Evolutionary conservation across 2,888 invertebrate species (phyloP).

Genomic region (Cosmia trapezina): DNA sequence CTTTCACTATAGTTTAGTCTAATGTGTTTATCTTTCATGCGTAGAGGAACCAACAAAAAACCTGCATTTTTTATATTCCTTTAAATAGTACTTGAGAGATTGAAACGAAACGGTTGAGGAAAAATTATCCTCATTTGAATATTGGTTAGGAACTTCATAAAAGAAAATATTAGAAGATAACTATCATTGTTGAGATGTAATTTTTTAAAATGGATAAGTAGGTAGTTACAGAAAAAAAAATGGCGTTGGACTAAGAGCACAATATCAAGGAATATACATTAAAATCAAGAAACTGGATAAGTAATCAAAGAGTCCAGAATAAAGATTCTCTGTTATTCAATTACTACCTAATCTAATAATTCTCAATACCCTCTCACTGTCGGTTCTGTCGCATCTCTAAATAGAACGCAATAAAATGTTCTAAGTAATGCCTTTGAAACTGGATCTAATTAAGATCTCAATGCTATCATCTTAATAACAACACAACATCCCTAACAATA

Average conservation of each 20-base stretch:
- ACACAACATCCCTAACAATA: slow-evolving; percentile 74
- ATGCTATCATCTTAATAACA: slow-evolving; percentile 67
- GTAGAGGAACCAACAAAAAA: neutral
- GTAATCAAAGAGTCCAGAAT: slow-evolving; percentile 1
- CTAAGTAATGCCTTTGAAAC: slow-evolving; percentile 15
- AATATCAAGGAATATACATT: slow-evolving; percentile 4
- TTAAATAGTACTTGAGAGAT: neutral
- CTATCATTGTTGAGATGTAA: neutral
- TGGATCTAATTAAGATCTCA: slow-evolving; percentile 40
- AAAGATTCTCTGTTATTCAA: neutral
- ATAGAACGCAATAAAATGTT: slow-evolving; percentile 26
- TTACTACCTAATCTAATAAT: slow-evolving; percentile 23
- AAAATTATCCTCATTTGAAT: neutral
- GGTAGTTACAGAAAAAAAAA: neutral
- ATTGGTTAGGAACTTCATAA: neutral
- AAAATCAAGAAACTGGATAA: slow-evolving; percentile 12
- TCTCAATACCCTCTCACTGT: neutral
- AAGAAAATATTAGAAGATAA: neutral
- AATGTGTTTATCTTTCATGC: slow-evolving; percentile 23
- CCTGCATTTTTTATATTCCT: neutral
- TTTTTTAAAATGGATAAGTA: neutral
- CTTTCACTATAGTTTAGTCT: slow-evolving; percentile 23
- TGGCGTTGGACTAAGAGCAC: neutral
- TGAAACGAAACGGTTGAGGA: neutral
- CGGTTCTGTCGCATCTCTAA: slow-evolving; percentile 14